Percentiles rank a stretch among this genome's conserved stretches.
Evolutionary conservation across 2,797 vertebrate species (phyloP).

Genomic region (Smutsia temminckii): DNA sequence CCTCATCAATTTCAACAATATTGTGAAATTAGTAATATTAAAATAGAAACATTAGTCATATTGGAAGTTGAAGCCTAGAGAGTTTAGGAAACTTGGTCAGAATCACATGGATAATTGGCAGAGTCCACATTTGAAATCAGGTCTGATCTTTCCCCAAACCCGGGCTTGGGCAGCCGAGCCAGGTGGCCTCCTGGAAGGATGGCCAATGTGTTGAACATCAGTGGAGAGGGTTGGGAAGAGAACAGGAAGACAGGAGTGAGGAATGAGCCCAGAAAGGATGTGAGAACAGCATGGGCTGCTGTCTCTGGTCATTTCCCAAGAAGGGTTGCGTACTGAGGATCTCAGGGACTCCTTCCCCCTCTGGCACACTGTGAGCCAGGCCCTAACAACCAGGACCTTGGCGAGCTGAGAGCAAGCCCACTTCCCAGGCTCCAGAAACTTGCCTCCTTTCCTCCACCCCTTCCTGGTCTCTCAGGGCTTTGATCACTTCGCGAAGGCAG

Average conservation of each 20-base stretch:
- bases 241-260: not conserved
- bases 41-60: slow-evolving; percentile 34
- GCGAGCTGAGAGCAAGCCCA: not conserved
- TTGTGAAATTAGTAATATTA: slow-evolving; percentile 8
- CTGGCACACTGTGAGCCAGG: not conserved
- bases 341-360: not conserved
- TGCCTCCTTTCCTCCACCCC: not conserved
- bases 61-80: slow-evolving; percentile 29
- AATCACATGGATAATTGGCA: not conserved
- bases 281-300: not conserved
- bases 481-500: not conserved
- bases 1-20: not conserved
- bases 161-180: not conserved
- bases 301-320: not conserved
- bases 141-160: slow-evolving; percentile 50
- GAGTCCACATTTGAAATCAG: slow-evolving; percentile 55
- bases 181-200: not conserved
- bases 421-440: not conserved
- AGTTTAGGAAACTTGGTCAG: slow-evolving; percentile 42
- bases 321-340: not conserved
- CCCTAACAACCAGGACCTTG: not conserved
- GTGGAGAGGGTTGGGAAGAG: not conserved
- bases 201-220: not conserved
- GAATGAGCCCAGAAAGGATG: not conserved
- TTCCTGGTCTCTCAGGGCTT: not conserved